Percentiles rank a stretch among this genome's conserved stretches.
phyloP scores from a whole-genome alignment of 2,797 vertebrate species.

The Avahi laniger region DNA sequence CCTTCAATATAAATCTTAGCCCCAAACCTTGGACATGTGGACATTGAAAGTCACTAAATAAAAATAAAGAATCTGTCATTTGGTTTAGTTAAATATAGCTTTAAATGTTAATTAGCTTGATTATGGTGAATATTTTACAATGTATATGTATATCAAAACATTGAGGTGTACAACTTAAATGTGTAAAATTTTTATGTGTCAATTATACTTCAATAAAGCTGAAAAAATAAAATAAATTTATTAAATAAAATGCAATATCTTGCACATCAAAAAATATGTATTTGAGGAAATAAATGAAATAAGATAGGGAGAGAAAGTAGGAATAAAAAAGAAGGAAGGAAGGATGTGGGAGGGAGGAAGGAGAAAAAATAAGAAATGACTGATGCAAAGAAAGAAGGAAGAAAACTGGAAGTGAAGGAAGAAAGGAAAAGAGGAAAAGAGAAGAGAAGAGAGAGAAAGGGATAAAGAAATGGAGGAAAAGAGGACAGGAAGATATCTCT shows the following conservation, averaged over 20 bases:
- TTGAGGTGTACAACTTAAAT: background rate
- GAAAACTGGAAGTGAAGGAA: accelerated
- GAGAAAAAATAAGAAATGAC: background rate
- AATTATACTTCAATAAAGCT: background rate
- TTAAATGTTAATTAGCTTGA: background rate
- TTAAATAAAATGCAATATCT: background rate
- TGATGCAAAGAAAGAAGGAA: background rate
- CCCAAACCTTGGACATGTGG: background rate
- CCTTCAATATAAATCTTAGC: background rate
- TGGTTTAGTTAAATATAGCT: background rate
- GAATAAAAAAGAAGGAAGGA: background rate
- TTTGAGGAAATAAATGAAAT: background rate
- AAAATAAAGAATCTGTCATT: background rate
- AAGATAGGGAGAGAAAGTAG: background rate
- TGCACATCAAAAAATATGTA: background rate
- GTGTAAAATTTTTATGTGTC: background rate
- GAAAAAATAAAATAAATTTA: background rate
- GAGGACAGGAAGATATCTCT: background rate
- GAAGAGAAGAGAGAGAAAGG: background rate
- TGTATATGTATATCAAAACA: too few relatives aligned
- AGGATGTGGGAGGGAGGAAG: background rate
- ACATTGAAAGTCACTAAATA: background rate
- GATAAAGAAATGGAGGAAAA: background rate
- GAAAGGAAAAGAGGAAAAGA: background rate
- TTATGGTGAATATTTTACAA: background rate